Base-by-base conservation (phyloP, 1,140 invertebrate genomes). In the Drosophila gunungcola region DNA sequence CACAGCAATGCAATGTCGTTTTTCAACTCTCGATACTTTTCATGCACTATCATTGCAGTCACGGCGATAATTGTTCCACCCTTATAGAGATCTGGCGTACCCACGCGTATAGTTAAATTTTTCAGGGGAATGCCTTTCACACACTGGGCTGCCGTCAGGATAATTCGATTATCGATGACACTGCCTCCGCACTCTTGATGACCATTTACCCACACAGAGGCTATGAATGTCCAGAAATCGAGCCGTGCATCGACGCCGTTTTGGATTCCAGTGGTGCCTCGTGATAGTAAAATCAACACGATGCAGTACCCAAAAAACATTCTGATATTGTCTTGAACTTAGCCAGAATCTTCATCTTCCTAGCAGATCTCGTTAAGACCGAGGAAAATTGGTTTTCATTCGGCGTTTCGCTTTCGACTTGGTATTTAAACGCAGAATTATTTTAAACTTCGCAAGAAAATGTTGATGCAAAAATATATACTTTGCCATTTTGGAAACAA, bases 131-230 rank as follows among this genome's bases (percentile, higher is more conserved):
- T 56, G 34, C 4, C n/a, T 27, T 5, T 11, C 1, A 56, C 54
- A 12, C 54, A 56, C 39, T 56, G 54, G 13, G 54, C 54, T 9
- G 54, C 54, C 1, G 54, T 56, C 4, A 56, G n/a, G 27, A 56
- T 21, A 9, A 56, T 43, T 3, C 27, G 54, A 32, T 3, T 6
- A 3, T 43, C 39, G 12, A 56, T 56, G 1, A 56, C 21, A 1
- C 13, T 16, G 0, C 54, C 54, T 10, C 54, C 54, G 54, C 54
- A 56, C 54, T 56, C 41, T 2, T 43, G 54, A 32, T 56, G 32
- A 1, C 54, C 54, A 6, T 43, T 32, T 3, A 56, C 13, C 27
- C n/a, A 11, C 12, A 56, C 2, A 2, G 54, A 43, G 9, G 39
- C 54, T 7, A 56, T 21, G 10, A 56, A 56, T 3, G 4, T 29